Conservation (phyloP, 2,888 invertebrate species). For the Cremastobaeus sp. region DNA sequence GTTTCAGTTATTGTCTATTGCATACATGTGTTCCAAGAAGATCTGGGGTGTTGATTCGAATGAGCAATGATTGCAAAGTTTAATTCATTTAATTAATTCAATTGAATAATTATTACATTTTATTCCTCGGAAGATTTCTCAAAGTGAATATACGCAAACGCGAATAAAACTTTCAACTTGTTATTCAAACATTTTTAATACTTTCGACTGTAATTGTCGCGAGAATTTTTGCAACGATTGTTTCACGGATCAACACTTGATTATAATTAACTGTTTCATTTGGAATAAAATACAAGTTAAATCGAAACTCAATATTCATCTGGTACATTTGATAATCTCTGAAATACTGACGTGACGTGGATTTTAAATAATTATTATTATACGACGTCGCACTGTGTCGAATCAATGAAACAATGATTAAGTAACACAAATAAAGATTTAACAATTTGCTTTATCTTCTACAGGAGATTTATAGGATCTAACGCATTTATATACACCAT, state of each 20-base stretch:
- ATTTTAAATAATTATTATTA: too few species aligned
- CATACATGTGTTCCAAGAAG: constrained; percentile 44
- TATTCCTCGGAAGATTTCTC: too few species aligned
- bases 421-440: constrained; percentile 15
- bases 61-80: constrained; percentile 35
- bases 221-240: constrained; percentile 20
- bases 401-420: constrained; percentile 9
- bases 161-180: too few species aligned
- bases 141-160: too few species aligned
- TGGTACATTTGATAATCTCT: constrained; percentile 12
- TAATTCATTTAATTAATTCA: constrained; percentile 21
- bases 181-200: too few species aligned
- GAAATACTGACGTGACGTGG: constrained; percentile 16
- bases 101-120: too few species aligned
- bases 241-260: too few species aligned
- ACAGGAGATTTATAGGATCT: constrained; percentile 7
- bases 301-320: constrained; percentile 13
- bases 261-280: too few species aligned
- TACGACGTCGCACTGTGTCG: constrained; percentile 8
- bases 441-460: not conserved
- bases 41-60: constrained; percentile 14
- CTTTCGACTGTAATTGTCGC: too few species aligned
- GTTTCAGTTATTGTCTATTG: constrained; percentile 61
- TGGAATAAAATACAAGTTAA: too few species aligned
- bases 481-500: constrained; percentile 14